Percentiles rank a stretch among this genome's conserved stretches.
These are phyloP conservation scores for Halichoeres trimaculatus DNA, from an alignment of 2,113 vertebrate species.

Conservation along the genomic window DNA sequence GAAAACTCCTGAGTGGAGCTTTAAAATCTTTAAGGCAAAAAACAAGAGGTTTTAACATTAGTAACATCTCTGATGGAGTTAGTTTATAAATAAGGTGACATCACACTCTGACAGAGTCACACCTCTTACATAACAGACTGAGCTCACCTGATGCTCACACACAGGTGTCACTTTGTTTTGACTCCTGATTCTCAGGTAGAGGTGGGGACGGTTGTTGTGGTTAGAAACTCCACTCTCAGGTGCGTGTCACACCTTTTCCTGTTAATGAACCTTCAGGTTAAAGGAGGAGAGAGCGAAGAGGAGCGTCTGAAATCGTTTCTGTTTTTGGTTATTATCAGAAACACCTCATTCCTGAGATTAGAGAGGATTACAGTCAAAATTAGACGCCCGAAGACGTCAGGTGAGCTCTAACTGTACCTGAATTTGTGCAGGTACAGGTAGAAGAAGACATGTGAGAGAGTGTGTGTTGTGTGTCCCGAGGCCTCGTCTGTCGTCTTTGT, in stretches of 20 bases:
- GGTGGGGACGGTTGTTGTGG: too few relatives aligned
- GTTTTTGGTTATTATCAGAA: conserved; percentile 20
- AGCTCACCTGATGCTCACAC: too few relatives aligned
- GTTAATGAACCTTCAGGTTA: conserved; percentile 8
- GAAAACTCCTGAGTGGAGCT: too few relatives aligned
- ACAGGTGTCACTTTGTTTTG: too few relatives aligned
- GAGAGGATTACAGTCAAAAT: conserved; percentile 25
- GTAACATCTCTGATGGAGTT: too few relatives aligned
- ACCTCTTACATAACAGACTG: conserved; percentile 11
- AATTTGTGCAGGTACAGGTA: too few relatives aligned
- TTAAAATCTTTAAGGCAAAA: too few relatives aligned
- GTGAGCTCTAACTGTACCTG: background rate
- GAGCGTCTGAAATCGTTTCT: background rate
- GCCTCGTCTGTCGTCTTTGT: conserved; percentile 42
- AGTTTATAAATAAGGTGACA: background rate
- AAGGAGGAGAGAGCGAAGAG: too few relatives aligned
- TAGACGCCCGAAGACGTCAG: conserved; percentile 25
- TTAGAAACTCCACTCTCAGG: background rate
- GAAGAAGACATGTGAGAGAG: too few relatives aligned
- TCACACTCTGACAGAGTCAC: background rate
- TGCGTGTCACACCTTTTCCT: background rate
- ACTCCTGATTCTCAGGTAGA: too few relatives aligned
- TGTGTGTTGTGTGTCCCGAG: conserved; percentile 47
- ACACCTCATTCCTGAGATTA: background rate
- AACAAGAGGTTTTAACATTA: too few relatives aligned